Evolutionary conservation across 1,140 invertebrate genomes (phyloP).

Genomic region (Vanessa atalanta): DNA sequence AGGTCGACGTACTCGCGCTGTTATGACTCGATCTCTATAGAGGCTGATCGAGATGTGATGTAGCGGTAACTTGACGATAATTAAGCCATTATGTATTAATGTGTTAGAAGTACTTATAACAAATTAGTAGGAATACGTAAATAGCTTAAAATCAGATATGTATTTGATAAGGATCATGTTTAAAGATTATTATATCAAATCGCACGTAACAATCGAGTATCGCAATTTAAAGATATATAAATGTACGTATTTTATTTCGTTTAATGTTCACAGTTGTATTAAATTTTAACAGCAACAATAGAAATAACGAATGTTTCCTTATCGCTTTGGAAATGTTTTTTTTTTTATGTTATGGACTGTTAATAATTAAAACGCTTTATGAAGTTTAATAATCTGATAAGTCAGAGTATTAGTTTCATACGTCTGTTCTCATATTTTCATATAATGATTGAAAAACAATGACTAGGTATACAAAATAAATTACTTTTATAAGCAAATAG

Average conservation of each 20-base stretch:
- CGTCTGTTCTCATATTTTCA: not conserved
- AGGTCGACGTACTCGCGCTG: constrained; percentile 45
- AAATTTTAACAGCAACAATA: not conserved
- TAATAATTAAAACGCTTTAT: not conserved
- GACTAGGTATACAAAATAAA: too few species aligned
- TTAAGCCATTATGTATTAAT: constrained; percentile 25
- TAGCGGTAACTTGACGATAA: constrained; percentile 31
- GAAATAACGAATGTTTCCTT: constrained; percentile 14
- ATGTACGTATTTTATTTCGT: not conserved
- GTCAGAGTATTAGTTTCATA: not conserved
- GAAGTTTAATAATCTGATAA: not conserved
- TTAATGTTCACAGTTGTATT: not conserved
- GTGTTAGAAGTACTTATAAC: not conserved
- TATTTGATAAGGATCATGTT: not conserved
- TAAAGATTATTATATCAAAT: not conserved
- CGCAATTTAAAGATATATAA: not conserved
- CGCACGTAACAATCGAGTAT: not conserved
- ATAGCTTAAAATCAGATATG: not conserved
- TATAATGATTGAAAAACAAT: not conserved
- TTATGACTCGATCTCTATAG: constrained; percentile 46
- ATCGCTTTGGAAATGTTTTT: constrained; percentile 20
- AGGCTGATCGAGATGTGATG: constrained; percentile 33
- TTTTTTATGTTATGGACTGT: constrained; percentile 6
- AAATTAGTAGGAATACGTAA: too few species aligned
- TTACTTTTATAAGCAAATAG: too few species aligned